Evolutionary conservation across 2,113 vertebrate species (phyloP).

Genomic region (Equus quagga): DNA sequence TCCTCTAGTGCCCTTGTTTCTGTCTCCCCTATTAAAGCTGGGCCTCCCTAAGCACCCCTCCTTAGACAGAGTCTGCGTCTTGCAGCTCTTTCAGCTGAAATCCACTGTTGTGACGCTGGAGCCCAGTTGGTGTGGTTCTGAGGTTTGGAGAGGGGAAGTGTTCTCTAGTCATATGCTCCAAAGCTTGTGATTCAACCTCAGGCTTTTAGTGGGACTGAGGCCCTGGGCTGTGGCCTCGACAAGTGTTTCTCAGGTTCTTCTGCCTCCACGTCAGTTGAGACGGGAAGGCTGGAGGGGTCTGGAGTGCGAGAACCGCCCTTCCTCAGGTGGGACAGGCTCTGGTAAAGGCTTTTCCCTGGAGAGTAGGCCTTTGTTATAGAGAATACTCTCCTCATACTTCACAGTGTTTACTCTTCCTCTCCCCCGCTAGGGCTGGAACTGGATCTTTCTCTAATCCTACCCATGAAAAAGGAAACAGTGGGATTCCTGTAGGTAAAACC

Average conservation of each 20-base stretch:
- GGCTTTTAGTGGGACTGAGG: background rate
- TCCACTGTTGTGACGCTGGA: fast-evolving
- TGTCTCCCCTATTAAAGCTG: background rate
- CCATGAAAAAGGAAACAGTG: background rate
- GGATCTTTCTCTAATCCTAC: too few species aligned
- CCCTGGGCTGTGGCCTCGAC: background rate
- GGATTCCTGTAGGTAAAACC: background rate
- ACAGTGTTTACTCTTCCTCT: background rate
- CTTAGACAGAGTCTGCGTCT: background rate
- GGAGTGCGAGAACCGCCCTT: background rate
- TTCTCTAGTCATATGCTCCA: background rate
- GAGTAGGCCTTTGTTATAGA: background rate
- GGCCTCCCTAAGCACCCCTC: background rate
- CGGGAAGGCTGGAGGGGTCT: too few species aligned
- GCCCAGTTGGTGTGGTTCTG: background rate
- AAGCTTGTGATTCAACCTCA: background rate
- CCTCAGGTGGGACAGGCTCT: too few species aligned
- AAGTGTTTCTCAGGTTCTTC: background rate
- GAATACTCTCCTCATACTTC: background rate
- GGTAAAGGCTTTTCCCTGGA: background rate
- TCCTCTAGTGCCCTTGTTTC: too few species aligned
- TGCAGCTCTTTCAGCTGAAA: background rate
- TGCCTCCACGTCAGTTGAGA: background rate
- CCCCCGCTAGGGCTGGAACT: background rate
- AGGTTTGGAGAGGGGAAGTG: too few species aligned